A percentile compares a stretch with the other conserved stretches of the same genome.
Evolutionary conservation across 2,113 vertebrate species (phyloP).

Genomic region (Eupsittula cactorum): DNA sequence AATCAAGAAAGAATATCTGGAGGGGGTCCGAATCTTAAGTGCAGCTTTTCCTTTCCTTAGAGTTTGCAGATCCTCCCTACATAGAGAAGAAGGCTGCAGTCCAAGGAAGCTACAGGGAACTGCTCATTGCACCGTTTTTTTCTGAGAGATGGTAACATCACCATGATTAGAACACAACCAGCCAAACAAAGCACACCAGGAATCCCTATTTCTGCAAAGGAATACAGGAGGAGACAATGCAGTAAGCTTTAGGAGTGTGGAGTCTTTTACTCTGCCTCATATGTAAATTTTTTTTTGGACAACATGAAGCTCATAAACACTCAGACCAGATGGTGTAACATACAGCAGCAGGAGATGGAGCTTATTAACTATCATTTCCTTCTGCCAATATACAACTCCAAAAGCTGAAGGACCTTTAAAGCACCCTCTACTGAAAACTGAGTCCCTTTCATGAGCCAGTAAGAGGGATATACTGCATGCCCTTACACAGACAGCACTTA

Average conservation of each 20-base stretch:
- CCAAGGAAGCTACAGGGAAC: not conserved
- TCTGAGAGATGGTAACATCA: not conserved
- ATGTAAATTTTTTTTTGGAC: not conserved
- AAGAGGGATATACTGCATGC: not conserved
- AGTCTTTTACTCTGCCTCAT: not conserved
- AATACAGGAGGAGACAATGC: not conserved
- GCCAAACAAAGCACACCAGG: not conserved
- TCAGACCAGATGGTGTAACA: conserved; percentile 34
- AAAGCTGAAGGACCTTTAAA: conserved; percentile 22
- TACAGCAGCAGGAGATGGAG: conserved; percentile 35
- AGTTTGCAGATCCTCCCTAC: not conserved
- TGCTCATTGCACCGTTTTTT: not conserved
- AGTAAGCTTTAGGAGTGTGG: not conserved
- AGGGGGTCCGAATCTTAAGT: not conserved
- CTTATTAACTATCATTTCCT: conserved; percentile 1
- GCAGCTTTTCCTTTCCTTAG: not conserved
- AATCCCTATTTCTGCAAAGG: not conserved
- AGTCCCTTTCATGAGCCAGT: not conserved
- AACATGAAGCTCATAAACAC: not conserved
- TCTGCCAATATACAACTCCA: not conserved
- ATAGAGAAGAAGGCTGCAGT: not conserved
- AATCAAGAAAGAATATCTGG: not conserved
- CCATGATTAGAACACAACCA: not conserved
- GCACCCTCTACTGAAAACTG: not conserved
- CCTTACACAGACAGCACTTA: not conserved